Base-by-base conservation (phyloP, 2,113 vertebrate species). In the Galemys pyrenaicus region DNA sequence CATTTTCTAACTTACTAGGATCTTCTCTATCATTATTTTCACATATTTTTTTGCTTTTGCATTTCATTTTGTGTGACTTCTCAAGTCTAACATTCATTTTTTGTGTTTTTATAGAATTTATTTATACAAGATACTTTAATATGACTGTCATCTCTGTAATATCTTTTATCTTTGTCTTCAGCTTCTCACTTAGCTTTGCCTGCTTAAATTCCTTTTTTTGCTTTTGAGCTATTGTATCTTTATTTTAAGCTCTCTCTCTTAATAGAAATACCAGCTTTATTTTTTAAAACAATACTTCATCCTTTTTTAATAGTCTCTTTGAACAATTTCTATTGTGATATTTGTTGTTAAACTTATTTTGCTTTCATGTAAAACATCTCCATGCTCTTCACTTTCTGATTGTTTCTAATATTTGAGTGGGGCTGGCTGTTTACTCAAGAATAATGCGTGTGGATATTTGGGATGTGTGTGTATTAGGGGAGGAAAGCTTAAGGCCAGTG, bases 41-140 rank as follows among this genome's bases (percentile, higher is more conserved):
- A 19, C 62, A 35, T 49, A 5, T 85, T 67, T 85, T 67, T 85
- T 20, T 12, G 6, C 4, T 74, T 79, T 46, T 85, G 5, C 32
- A 79, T 84, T 78, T 89, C 20, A 51, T 74, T 87, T 93, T 74
- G 32, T 85, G 20, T 80, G 49, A 60, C 13, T 82, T 87, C 35
- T 90, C 74, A 28, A 39, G 15, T 15, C 30, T 81, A 54, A 10
- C 3, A 35, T 26, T 24, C 19, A 67, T 65, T 74, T 62, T 68
- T 26, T 54, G 11, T 75, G 11, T 60, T 79, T 94, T 65, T 49
- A 9, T 56, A 46, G 28, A 60, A 46, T 68, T 81, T 75, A 81
- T 46, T 86, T 67, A n/a, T 51, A 54, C 24, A 20, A 44, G 39
- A 60, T 65, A 41, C 35, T 65, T 32, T 87, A 71, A 77, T 60